Evolutionary conservation across 2,888 invertebrate genomes (phyloP), one percentile per base, ranked within the genome.

Genomic region (Fragum fragum): DNA sequence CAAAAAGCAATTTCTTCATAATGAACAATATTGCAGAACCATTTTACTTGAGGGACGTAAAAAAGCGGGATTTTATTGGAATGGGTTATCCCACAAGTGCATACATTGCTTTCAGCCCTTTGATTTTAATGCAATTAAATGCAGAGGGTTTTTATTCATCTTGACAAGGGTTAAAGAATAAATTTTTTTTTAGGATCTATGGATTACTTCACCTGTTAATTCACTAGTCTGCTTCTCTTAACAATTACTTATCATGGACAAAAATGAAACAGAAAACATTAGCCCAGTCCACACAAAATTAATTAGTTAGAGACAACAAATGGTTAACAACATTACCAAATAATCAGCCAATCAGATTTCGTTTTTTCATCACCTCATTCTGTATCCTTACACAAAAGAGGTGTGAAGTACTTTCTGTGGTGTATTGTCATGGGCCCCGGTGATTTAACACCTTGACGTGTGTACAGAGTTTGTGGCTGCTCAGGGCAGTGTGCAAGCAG

Each of bases 361-460:
- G 66, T 76, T 59, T 72, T 75, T 42, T 47, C 55, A 32, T 72
- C 75, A 75, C 79, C 72, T 72, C 66, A 23, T 74, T 55, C 71
- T 80, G 75, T 80, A 75, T 76, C 66, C 63, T 66, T 80, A 80
- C 79, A 68, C 75, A 71, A 70, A 42, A 21, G 32, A 80, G 72
- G 79, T 80, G 79, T 80, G 75, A 80, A 80, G 75, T 80, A 76
- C 72, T 80, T 80, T 80, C 75, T 80, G 75, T 80, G 68, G 75
- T 32, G 75, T 76, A 80, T 80, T 76, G 79, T 80, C 36, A 75
- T 42, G 26, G 9, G 23, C 18, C 5, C 26, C 57, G 55, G 55
- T 42, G 52, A 68, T 72, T 76, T 70, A 52, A 73, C 80, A 80
- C 76, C 52, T 52, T 18, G 73, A 71, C 70, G 76, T 77, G 76